These are phyloP conservation scores for Leptinotarsa defecta DNA, from an alignment of 1,140 invertebrate species.

Conservation along the genomic window DNA sequence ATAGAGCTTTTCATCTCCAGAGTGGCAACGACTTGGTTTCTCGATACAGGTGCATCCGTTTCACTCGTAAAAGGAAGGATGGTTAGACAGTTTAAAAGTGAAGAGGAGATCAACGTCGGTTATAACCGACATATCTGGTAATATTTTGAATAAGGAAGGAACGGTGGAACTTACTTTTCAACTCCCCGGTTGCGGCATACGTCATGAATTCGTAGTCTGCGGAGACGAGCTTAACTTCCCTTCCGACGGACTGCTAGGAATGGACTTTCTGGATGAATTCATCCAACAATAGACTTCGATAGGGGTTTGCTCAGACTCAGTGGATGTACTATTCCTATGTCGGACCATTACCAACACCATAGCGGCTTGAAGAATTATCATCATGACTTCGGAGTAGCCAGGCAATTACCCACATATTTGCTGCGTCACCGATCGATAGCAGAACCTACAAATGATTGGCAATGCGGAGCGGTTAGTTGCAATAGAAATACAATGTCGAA, in stretches of 20 bases:
- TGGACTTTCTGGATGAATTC: not conserved
- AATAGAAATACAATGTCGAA: no score
- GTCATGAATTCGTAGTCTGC: not conserved
- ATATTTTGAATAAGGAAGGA: not conserved
- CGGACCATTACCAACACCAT: no score
- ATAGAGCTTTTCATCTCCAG: not conserved
- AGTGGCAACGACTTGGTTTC: not conserved
- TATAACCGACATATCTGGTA: not conserved
- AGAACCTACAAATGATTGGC: no score
- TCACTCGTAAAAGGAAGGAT: not conserved
- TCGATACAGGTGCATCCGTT: not conserved
- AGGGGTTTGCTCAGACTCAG: no score
- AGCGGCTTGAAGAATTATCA: no score
- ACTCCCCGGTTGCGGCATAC: not conserved
- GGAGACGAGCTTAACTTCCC: not conserved
- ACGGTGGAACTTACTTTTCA: not conserved
- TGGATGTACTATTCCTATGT: no score
- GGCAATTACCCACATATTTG: no score
- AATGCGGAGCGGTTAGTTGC: no score
- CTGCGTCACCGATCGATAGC: no score
- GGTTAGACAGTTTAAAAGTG: not conserved
- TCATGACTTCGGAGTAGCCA: no score
- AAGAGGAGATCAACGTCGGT: not conserved
- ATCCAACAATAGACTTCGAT: not conserved
- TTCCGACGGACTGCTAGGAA: not conserved